Percentiles rank a stretch among this genome's conserved stretches.
phyloP scores from a whole-genome alignment of 2,113 vertebrate genomes.

The Phainopepla nitens region DNA sequence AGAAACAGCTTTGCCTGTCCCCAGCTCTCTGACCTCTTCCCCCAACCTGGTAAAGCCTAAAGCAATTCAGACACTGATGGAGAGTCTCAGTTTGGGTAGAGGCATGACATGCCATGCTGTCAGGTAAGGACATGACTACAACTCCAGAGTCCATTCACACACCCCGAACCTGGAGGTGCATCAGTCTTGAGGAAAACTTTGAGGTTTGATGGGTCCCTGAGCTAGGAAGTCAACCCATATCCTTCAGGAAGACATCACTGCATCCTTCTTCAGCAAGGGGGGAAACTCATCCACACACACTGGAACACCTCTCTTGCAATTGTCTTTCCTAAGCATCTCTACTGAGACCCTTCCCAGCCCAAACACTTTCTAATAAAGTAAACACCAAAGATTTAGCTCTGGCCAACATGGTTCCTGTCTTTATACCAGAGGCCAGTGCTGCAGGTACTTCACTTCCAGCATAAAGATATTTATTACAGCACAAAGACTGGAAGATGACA shows the following conservation, averaged over 20 bases:
- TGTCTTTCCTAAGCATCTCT: not conserved
- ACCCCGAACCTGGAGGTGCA: not conserved
- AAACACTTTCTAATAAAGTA: not conserved
- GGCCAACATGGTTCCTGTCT: accelerated
- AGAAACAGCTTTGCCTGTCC: not conserved
- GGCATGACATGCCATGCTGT: not conserved
- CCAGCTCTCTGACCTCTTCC: not conserved
- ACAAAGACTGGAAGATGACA: not conserved
- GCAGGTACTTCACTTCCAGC: not conserved
- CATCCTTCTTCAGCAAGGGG: not conserved
- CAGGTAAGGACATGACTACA: not conserved
- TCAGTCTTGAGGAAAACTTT: not conserved
- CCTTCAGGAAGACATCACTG: not conserved
- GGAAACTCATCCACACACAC: accelerated
- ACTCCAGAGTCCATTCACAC: not conserved
- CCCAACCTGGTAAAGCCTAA: not conserved
- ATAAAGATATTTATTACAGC: not conserved
- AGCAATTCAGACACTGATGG: not conserved
- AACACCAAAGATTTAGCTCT: not conserved
- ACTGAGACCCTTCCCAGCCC: not conserved
- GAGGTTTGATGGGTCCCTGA: not conserved
- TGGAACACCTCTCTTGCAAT: not conserved
- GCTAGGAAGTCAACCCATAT: not conserved
- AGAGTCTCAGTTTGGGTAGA: not conserved
- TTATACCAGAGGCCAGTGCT: not conserved